Percentiles rank a stretch among this genome's conserved stretches.
Evolutionary conservation across 2,113 vertebrate species (phyloP).

Genomic region (Zosterops lateralis): DNA sequence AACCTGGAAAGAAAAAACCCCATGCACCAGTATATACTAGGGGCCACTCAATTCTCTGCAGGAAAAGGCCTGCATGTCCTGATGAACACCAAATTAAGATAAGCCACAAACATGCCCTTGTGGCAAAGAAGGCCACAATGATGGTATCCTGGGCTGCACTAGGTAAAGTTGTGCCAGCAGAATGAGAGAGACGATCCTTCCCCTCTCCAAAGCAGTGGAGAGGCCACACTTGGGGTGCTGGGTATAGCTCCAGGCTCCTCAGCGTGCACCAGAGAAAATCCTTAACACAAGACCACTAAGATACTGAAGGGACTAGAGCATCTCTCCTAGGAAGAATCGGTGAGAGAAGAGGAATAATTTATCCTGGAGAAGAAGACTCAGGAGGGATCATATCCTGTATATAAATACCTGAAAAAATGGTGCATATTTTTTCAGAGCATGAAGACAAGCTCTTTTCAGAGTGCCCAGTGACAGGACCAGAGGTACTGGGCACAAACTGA

Average conservation of each 20-base stretch:
- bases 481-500: background rate
- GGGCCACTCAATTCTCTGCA: background rate
- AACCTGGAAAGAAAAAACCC: background rate
- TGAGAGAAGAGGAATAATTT: background rate
- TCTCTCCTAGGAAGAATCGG: background rate
- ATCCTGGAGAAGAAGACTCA: background rate
- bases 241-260: background rate
- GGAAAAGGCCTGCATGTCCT: background rate
- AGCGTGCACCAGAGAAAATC: background rate
- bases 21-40: background rate
- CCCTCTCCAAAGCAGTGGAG: background rate
- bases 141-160: background rate
- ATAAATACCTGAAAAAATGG: background rate
- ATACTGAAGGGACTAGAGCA: background rate
- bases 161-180: background rate
- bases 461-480: background rate
- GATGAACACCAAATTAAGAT: background rate
- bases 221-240: background rate
- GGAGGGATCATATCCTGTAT: accelerated
- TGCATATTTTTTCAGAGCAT: background rate
- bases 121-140: accelerated
- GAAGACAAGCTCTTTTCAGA: background rate
- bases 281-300: background rate
- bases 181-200: background rate
- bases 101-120: background rate